phyloP scores from a whole-genome alignment of 2,888 invertebrate genomes.

The Metalampra italica region DNA sequence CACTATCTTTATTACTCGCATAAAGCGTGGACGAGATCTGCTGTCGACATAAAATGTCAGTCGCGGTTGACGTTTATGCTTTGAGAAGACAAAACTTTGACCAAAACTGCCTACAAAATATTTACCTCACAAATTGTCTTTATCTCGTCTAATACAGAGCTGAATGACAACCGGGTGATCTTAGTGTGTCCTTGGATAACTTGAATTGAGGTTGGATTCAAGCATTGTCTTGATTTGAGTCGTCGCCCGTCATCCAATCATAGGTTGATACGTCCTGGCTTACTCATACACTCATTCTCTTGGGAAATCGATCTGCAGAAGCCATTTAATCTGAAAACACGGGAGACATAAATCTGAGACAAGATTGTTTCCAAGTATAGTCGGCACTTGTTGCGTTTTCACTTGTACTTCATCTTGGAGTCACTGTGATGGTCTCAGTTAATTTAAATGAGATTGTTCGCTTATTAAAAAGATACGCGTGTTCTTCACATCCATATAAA shows the following conservation, averaged over 20 bases:
- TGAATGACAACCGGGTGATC: too few species aligned
- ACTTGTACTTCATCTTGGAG: background rate
- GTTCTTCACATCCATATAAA: too few species aligned
- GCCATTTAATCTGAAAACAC: conserved; percentile 42
- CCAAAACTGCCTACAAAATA: too few species aligned
- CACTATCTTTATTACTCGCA: too few species aligned
- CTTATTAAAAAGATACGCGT: too few species aligned
- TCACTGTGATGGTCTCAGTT: background rate
- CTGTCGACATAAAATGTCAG: too few species aligned
- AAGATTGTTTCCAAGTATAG: conserved; percentile 10
- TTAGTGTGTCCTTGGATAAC: background rate
- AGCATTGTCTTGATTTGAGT: conserved; percentile 39
- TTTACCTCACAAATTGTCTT: too few species aligned
- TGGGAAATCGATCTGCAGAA: conserved; percentile 40
- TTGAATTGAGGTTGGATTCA: conserved; percentile 23
- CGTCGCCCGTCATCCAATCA: conserved; percentile 24
- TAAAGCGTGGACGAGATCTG: too few species aligned
- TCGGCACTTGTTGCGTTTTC: background rate
- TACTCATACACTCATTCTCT: conserved; percentile 26
- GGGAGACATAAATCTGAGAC: conserved; percentile 5
- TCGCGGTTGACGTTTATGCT: too few species aligned
- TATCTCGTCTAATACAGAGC: too few species aligned
- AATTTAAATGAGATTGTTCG: too few species aligned
- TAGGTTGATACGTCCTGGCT: conserved; percentile 28
- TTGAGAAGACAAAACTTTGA: too few species aligned